Base-by-base conservation (phyloP, 2,888 invertebrate genomes). In the Hyppa rectilinea region DNA sequence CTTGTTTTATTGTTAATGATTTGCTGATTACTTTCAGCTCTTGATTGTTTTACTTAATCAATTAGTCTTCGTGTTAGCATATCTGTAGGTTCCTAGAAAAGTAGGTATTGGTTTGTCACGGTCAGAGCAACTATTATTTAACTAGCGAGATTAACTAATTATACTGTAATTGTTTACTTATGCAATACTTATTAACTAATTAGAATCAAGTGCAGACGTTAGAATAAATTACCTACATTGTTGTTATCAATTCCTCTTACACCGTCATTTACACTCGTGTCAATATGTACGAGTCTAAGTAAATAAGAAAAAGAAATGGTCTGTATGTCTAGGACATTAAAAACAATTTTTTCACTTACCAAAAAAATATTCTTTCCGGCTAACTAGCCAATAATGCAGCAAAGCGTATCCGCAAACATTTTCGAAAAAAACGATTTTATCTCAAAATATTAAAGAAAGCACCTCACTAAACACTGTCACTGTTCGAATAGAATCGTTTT, bases 381-480 rank as follows among this genome's bases (percentile, higher is more conserved):
- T 59, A 67, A 62, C 66, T 81, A 85, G 81, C 86, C 82, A 71
- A 82, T 71, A 74, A 85, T 71, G 75, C 82, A 74, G 84, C 71
- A 70, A 52, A 73, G 58, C 52, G 66, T 64, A 67, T 77, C 71
- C 78, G 84, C 72, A 84, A 75, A 70, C 85, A 85, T 85, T 78
- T 77, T 82, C 36, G 17, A 69, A 71, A 62, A 58, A 66, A 74
- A 71, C 50, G 10, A 53, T 63, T 78, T 69, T 53, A 38, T 31
- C 20, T 63, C 49, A 72, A 78, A 75, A 71, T n/a, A 49, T 78
- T 56, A 53, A 71, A 71, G 43, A 63, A 69, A 85, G n/a, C 84
- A 85, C 85, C 60, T 66, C 84, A 85, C 85, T 71, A 84, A 73
- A 52, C 84, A 85, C 86, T 65, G 23, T 67, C 84, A 85, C 85